Evolutionary conservation across 2,113 vertebrate genomes (phyloP), one percentile per base, ranked within the genome.

Genomic region (Tyto alba): DNA sequence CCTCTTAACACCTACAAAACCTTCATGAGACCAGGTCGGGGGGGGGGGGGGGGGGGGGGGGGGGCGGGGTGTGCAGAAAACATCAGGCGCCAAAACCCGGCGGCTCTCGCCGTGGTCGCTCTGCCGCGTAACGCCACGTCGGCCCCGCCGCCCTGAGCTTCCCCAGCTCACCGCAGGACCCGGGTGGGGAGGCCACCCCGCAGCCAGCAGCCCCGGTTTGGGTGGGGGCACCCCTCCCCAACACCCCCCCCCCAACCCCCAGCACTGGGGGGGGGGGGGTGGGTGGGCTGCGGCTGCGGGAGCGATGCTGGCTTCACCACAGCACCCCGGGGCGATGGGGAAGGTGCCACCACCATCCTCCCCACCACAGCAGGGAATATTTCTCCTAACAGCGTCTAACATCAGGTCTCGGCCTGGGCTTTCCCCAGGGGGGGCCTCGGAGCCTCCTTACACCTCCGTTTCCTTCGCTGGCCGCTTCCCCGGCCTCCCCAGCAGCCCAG

Each of bases 311-410:
- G 56, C 41, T n/a, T n/a, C 13, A 17, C 76, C 4, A 5, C 75
- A 34, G 69, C 52, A 11, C 45, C 27, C 17, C 2, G 38, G 38
- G 57, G 43, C 1, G 5, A 67, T 4, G 4, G 22, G 41, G 43
- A 36, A 47, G 36, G 48, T 68, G 40, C 36, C 34, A 7, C 48
- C n/a, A 8, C 11, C 21, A 11, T 6, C 14, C 7, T 68, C 62
- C 32, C 27, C 3, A 2, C 29, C 1, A 0, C 0, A 0, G 55
- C 21, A 1, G 56, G 1, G 27, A 9, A 14, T 27, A 6, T 2
- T 88, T 53, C 47, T 67, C 59, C 38, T 4, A 15, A 10, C 43
- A 4, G 21, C 13, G 2, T 30, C 80, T 40, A 23, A 26, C 30
- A 15, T 30, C 29, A 23, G 3, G 8, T 55, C 76, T 48, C 30